Conservation (phyloP, 2,888 invertebrate genomes). For the Caenorhabditis sp. region DNA sequence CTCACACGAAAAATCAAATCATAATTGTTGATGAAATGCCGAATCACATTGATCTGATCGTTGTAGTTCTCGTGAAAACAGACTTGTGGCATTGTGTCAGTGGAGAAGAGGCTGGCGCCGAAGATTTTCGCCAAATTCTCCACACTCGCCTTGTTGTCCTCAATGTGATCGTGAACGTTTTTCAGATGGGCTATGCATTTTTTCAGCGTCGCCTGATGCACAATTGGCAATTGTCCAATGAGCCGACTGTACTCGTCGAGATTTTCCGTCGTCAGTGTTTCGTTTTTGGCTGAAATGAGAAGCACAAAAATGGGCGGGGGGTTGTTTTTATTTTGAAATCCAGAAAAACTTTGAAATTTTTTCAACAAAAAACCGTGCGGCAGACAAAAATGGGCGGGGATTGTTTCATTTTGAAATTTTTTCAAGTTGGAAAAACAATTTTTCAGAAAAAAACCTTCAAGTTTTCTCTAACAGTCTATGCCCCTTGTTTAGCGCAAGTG, state of each 20-base stretch:
- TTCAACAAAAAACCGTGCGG: too few relatives aligned
- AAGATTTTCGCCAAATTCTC: constrained; percentile 64
- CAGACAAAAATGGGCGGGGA: too few relatives aligned
- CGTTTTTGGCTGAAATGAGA: constrained; percentile 8
- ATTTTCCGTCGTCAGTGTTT: constrained; percentile 10
- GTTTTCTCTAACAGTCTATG: too few relatives aligned
- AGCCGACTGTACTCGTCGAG: constrained; percentile 11
- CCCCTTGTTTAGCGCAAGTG: too few relatives aligned
- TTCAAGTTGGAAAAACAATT: background rate
- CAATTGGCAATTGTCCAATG: constrained; percentile 40
- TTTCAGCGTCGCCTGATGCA: constrained; percentile 58
- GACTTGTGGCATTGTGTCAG: constrained; percentile 20
- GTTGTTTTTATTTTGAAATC: background rate
- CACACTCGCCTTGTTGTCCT: constrained; percentile 58
- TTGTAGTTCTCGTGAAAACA: constrained; percentile 24
- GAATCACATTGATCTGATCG: constrained; percentile 47
- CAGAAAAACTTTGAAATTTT: too few relatives aligned
- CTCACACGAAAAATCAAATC: constrained; percentile 54
- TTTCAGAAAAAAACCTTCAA: background rate
- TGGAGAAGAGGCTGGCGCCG: constrained; percentile 33
- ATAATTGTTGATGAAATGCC: constrained; percentile 53
- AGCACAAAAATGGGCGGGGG: background rate
- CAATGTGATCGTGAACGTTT: constrained; percentile 50
- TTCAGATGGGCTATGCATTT: constrained; percentile 60
- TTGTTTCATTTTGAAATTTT: background rate